A percentile compares a stretch with the other conserved stretches of the same genome.
Conservation (phyloP, 2,797 vertebrate genomes). For the Chaunax sp. region DNA sequence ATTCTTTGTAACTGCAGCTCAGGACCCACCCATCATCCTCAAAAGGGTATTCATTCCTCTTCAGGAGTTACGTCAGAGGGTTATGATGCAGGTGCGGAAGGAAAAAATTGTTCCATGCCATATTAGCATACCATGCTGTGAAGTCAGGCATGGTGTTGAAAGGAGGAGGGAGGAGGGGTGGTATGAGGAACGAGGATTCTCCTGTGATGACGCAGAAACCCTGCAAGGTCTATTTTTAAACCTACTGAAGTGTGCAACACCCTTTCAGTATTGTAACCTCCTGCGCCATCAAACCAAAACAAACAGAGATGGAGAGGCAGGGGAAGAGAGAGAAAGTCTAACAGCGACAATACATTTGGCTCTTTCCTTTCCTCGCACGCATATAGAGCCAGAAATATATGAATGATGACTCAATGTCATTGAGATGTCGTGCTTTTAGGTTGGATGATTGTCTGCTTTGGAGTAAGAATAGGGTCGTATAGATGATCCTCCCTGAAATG, state of each 20-base stretch:
- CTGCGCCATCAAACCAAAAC: constrained; percentile 69
- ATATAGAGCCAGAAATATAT: constrained; percentile 59
- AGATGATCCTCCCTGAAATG: constrained; percentile 77
- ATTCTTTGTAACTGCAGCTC: constrained; percentile 35
- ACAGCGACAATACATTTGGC: constrained; percentile 20
- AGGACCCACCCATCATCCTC: constrained; percentile 53
- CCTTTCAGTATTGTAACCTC: constrained; percentile 72
- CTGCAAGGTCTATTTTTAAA: constrained; percentile 80
- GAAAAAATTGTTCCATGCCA: constrained; percentile 58
- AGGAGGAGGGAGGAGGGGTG: constrained; percentile 19
- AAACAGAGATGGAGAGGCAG: constrained; percentile 53
- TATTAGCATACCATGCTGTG: constrained; percentile 60
- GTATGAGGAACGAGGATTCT: constrained; percentile 73
- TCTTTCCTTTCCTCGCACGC: constrained; percentile 19
- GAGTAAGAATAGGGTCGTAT: constrained; percentile 65
- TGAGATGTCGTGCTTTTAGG: constrained; percentile 60
- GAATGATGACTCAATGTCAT: constrained; percentile 61
- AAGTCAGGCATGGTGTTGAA: constrained; percentile 34
- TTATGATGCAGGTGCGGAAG: constrained; percentile 48
- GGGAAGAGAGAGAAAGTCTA: constrained; percentile 11
- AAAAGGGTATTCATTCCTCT: constrained; percentile 39
- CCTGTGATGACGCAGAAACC: constrained; percentile 77
- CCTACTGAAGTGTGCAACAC: constrained; percentile 72
- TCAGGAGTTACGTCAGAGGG: constrained; percentile 47
- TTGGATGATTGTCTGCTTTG: constrained; percentile 64